Evolutionary conservation across 1,140 invertebrate genomes (phyloP).

Genomic region (Drosophila malerkotliana): DNA sequence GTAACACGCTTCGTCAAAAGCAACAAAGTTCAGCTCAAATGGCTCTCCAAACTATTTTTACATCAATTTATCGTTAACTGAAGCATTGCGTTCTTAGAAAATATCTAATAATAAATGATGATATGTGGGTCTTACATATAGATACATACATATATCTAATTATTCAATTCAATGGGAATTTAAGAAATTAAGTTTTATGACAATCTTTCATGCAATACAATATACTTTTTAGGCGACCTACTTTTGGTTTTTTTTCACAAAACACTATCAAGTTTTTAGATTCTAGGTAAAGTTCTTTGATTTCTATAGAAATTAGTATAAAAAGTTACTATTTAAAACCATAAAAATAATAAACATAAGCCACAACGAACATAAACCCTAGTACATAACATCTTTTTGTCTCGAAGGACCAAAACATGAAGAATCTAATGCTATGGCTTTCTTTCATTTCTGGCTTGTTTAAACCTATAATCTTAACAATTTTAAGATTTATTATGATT

Average conservation of each 20-base stretch:
- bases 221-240: neutral
- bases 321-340: too few relatives aligned
- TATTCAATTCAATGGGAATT: neutral
- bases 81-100: slow-evolving; percentile 2
- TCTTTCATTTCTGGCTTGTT: too few relatives aligned
- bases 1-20: slow-evolving; percentile 22
- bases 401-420: too few relatives aligned
- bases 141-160: neutral
- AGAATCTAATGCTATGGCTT: too few relatives aligned
- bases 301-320: too few relatives aligned
- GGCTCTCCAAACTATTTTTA: neutral
- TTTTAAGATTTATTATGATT: too few relatives aligned
- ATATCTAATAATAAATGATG: neutral
- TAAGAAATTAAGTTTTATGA: neutral
- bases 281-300: too few relatives aligned
- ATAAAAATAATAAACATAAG: too few relatives aligned
- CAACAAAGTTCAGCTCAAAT: slow-evolving; percentile 34
- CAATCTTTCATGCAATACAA: neutral
- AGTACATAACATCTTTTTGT: too few relatives aligned
- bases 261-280: too few relatives aligned
- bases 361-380: too few relatives aligned
- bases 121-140: neutral
- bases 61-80: slow-evolving; percentile 6
- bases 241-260: neutral
- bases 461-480: too few relatives aligned